Percentiles rank a stretch among this genome's conserved stretches.
Evolutionary conservation across 2,113 vertebrate species (phyloP).

Genomic region (Trichechus manatus): DNA sequence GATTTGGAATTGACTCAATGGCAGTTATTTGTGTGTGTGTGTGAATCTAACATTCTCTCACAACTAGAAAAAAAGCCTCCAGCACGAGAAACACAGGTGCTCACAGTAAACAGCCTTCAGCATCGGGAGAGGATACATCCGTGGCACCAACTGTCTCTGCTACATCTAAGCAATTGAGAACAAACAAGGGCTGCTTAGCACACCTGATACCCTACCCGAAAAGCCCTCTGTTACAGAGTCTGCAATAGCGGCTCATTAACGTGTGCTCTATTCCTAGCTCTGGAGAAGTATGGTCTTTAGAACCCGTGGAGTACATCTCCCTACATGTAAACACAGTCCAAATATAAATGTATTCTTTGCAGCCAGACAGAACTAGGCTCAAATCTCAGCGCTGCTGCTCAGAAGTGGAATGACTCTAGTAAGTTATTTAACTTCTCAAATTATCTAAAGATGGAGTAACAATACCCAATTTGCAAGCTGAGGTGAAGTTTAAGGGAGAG

Average conservation of each 20-base stretch:
- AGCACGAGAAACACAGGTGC: background rate
- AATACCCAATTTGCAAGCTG: background rate
- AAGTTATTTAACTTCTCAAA: background rate
- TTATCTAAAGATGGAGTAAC: background rate
- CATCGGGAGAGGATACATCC: accelerated
- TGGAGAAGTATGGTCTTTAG: background rate
- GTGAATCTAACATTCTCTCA: background rate
- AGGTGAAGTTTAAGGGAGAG: background rate
- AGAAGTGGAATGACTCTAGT: background rate
- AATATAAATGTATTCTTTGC: background rate
- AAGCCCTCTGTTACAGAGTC: background rate
- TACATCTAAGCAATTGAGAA: background rate
- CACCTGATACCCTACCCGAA: background rate
- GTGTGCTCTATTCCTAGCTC: background rate
- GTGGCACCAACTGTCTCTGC: background rate
- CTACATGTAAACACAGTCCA: background rate
- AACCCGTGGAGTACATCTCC: background rate
- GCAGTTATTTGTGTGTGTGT: background rate
- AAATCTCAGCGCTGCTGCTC: background rate
- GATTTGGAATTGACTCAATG: background rate
- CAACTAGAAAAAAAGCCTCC: background rate
- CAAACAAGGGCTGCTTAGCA: no score
- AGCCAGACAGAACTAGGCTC: background rate
- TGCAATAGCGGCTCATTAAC: background rate
- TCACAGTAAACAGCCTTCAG: background rate